Evolutionary conservation across 2,113 vertebrate species (phyloP).

Genomic region (Vireo altiloquus): DNA sequence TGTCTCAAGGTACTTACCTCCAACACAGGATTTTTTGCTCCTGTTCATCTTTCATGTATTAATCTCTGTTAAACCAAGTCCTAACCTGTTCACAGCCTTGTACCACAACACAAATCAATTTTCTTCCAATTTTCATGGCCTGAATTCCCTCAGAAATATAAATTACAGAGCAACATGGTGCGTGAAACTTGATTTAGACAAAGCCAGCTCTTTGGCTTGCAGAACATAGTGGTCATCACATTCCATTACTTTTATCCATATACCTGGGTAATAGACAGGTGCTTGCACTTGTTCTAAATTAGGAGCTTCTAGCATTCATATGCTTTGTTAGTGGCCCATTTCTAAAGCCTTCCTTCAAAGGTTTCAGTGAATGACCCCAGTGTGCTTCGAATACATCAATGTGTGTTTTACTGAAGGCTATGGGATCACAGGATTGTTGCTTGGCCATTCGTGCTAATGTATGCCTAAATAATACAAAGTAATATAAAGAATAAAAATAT

Average conservation of each 20-base stretch:
- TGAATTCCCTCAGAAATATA: background rate
- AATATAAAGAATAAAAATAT: background rate
- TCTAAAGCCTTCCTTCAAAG: background rate
- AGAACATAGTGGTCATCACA: background rate
- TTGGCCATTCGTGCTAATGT: background rate
- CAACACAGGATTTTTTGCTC: background rate
- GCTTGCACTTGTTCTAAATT: background rate
- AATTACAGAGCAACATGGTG: fast-evolving
- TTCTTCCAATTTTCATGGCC: background rate
- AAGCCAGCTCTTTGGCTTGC: fast-evolving
- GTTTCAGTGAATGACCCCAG: background rate
- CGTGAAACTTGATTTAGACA: background rate
- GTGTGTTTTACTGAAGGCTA: background rate
- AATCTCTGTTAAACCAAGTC: background rate
- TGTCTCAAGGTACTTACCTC: background rate
- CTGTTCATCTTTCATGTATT: background rate
- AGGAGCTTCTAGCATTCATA: background rate
- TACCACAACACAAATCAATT: too few relatives aligned
- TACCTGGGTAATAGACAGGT: fast-evolving
- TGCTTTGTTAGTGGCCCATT: background rate
- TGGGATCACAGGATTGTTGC: background rate
- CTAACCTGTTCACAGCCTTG: background rate
- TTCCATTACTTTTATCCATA: background rate
- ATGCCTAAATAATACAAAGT: background rate
- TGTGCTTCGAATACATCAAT: background rate